Conservation (phyloP, 2,888 invertebrate genomes). For the Archips xylosteana region DNA sequence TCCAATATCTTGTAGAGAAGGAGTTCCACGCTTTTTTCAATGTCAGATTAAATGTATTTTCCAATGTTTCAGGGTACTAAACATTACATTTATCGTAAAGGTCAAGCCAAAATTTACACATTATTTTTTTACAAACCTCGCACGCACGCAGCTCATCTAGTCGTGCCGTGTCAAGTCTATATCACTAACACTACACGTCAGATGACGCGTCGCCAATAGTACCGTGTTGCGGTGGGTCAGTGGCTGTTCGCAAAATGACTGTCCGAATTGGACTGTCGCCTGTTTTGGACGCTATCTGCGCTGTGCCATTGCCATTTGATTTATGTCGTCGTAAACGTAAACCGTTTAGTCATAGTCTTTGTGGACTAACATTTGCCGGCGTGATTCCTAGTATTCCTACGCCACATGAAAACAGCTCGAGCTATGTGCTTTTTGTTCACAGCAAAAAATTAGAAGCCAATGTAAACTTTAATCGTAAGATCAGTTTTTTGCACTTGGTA, state of each 20-base stretch:
- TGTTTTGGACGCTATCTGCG: conserved; percentile 16
- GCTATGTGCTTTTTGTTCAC: no score
- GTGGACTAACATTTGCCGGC: background rate
- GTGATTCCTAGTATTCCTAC: background rate
- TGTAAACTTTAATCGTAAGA: background rate
- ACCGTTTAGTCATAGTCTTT: background rate
- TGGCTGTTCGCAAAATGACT: conserved; percentile 60
- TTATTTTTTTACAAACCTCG: conserved; percentile 24
- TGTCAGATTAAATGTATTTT: background rate
- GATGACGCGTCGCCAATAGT: conserved; percentile 56
- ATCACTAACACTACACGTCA: conserved; percentile 58
- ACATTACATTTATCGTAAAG: conserved; percentile 13
- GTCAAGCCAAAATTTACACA: conserved; percentile 14
- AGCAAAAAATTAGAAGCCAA: background rate
- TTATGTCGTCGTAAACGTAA: background rate
- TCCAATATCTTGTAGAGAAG: background rate
- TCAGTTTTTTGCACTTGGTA: background rate
- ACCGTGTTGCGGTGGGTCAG: conserved; percentile 78
- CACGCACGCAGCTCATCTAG: conserved; percentile 13
- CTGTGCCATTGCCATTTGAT: conserved; percentile 12
- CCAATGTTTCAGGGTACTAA: background rate
- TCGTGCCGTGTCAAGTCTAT: conserved; percentile 26
- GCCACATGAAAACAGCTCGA: no score
- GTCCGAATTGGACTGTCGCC: conserved; percentile 30
- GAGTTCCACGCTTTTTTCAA: background rate